phyloP scores from a whole-genome alignment of 2,113 vertebrate species.

The Chelonoidis abingdonii region DNA sequence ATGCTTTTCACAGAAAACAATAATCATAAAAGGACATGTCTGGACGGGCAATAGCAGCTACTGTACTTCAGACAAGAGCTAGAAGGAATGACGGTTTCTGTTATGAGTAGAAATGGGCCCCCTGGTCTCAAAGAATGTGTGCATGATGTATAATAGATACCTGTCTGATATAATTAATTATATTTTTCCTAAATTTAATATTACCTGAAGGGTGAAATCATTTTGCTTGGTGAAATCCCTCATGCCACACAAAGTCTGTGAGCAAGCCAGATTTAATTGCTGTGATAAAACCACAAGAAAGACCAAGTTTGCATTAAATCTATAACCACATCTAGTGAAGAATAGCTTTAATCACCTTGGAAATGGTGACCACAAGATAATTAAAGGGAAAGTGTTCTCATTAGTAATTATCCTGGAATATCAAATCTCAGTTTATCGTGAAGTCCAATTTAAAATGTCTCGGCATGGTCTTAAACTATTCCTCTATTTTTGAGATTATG shows the following conservation, averaged over 20 bases:
- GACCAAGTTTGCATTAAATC: constrained; percentile 95
- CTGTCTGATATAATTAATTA: constrained; percentile 96
- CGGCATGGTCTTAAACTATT: constrained; percentile 54
- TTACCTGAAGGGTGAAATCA: constrained; percentile 88
- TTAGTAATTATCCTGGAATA: constrained; percentile 85
- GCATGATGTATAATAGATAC: constrained; percentile 86
- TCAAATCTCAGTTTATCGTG: constrained; percentile 81
- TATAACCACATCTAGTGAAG: constrained; percentile 90
- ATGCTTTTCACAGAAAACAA: constrained; percentile 39
- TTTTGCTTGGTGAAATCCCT: constrained; percentile 87
- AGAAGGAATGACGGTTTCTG: constrained; percentile 26
- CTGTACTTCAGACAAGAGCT: constrained; percentile 23
- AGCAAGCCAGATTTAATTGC: constrained; percentile 94
- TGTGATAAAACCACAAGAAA: constrained; percentile 96
- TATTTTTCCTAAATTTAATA: constrained; percentile 93
- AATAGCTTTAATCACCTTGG: constrained; percentile 93
- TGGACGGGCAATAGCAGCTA: constrained; percentile 24
- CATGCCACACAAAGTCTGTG: constrained; percentile 92
- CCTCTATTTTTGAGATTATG: constrained; percentile 44
- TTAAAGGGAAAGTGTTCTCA: constrained; percentile 93
- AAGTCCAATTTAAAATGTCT: constrained; percentile 76
- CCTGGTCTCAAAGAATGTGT: constrained; percentile 73
- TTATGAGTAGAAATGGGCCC: constrained; percentile 68
- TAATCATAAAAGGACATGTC: constrained; percentile 29
- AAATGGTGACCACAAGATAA: constrained; percentile 94